These are phyloP conservation scores for Trissonchulus latispiculum DNA, from an alignment of 2,888 invertebrate genomes.

Conservation along the genomic window DNA sequence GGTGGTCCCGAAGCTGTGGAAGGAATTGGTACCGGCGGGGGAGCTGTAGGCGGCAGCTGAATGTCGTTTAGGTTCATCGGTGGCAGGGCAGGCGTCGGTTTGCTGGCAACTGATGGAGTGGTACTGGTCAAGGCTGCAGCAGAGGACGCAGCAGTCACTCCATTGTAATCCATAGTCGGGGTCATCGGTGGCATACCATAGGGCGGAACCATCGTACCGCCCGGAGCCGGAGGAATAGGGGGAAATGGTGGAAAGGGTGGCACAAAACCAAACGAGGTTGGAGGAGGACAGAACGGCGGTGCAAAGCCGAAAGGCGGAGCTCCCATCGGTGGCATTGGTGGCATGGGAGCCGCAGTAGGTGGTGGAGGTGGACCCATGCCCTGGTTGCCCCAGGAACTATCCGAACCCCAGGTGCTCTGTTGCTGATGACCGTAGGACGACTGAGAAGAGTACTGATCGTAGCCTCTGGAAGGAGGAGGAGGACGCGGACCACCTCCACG, in stretches of 20 bases:
- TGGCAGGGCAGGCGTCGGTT: background rate
- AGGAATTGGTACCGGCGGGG: too few relatives aligned
- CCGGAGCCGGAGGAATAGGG: background rate
- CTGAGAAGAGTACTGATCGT: background rate
- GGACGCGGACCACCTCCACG: background rate
- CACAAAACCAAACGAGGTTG: background rate
- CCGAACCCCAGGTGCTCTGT: too few relatives aligned
- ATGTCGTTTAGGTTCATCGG: background rate
- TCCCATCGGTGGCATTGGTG: background rate
- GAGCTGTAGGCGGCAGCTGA: background rate
- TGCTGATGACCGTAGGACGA: background rate
- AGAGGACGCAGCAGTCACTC: background rate
- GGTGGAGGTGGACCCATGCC: background rate
- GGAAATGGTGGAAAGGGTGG: background rate
- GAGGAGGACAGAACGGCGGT: background rate
- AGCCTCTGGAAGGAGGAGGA: background rate
- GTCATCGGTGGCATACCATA: background rate
- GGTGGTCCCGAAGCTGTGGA: background rate
- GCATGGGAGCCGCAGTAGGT: background rate
- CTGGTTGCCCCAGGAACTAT: too few relatives aligned
- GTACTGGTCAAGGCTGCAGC: background rate
- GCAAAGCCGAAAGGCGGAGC: background rate
- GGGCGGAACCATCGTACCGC: background rate
- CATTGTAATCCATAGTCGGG: background rate
- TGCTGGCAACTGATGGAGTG: background rate